Conservation (phyloP, 2,888 invertebrate genomes). For the Bimastos eiseni region DNA sequence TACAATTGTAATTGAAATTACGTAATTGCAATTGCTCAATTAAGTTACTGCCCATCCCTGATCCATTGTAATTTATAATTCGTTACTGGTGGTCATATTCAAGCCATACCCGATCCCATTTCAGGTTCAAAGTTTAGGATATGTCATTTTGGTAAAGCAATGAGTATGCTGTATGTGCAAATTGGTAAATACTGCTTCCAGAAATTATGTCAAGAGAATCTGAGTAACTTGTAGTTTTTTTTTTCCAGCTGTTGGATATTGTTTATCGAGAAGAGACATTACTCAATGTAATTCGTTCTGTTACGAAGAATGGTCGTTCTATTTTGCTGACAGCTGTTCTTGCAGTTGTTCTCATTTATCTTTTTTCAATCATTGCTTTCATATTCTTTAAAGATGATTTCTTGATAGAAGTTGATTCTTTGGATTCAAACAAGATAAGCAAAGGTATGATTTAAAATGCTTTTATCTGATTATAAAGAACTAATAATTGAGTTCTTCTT, state of each 20-base stretch:
- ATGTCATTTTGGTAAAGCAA: neutral
- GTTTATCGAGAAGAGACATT: constrained; percentile 98
- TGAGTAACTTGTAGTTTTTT: neutral
- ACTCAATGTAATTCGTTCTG: constrained; percentile 95
- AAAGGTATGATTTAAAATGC: neutral
- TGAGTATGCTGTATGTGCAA: neutral
- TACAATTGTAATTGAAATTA: too few species aligned
- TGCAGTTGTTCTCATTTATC: constrained; percentile 91
- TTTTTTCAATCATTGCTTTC: constrained; percentile 98
- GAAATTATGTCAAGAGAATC: neutral
- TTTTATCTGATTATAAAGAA: neutral
- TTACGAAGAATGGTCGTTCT: constrained; percentile 96
- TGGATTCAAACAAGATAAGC: neutral
- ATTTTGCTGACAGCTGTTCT: constrained; percentile 95
- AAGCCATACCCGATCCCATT: too few species aligned
- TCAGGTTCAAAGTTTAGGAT: neutral
- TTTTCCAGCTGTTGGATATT: constrained; percentile 85
- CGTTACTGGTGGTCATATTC: too few species aligned
- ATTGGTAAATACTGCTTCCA: neutral
- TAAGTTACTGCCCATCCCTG: too few species aligned
- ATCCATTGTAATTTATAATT: too few species aligned
- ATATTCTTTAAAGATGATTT: constrained; percentile 98
- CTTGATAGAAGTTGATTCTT: constrained; percentile 78
- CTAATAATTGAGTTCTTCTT: neutral
- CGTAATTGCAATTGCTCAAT: too few species aligned